Conservation (phyloP, 1,140 invertebrate genomes). For the Heterodera carotae region DNA sequence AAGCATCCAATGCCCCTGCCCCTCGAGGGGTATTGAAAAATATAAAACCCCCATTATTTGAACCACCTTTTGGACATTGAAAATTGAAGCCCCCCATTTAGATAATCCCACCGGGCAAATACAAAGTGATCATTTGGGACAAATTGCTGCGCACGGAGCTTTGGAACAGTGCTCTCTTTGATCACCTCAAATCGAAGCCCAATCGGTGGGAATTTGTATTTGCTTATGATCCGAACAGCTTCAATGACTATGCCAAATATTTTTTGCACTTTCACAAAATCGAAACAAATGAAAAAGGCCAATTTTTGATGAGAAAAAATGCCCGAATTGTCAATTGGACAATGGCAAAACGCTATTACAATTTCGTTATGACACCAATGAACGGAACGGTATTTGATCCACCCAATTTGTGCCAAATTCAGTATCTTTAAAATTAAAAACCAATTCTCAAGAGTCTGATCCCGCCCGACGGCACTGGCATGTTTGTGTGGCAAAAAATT, state of each 20-base stretch:
- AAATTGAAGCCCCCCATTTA: neutral
- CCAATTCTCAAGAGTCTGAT: no score
- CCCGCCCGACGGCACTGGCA: no score
- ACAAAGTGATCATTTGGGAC: slow-evolving; percentile 5
- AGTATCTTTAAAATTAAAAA: no score
- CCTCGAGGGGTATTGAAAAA: no score
- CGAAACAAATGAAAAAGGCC: neutral
- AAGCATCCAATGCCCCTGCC: no score
- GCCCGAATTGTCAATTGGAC: neutral
- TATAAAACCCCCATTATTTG: no score
- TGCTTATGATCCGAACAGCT: neutral
- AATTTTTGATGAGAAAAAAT: neutral
- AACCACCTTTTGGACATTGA: no score
- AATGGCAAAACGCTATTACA: neutral
- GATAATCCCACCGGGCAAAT: neutral
- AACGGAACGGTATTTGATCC: neutral
- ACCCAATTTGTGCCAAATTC: no score
- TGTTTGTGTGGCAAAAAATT: neutral
- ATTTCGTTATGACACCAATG: neutral
- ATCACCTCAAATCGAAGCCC: neutral
- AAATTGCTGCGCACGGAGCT: neutral
- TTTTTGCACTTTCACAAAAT: neutral
- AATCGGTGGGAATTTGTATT: neutral
- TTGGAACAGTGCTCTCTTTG: neutral
- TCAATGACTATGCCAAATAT: neutral